Evolutionary conservation across 2,797 vertebrate species (phyloP).

Genomic region (Sebastes iracundus): DNA sequence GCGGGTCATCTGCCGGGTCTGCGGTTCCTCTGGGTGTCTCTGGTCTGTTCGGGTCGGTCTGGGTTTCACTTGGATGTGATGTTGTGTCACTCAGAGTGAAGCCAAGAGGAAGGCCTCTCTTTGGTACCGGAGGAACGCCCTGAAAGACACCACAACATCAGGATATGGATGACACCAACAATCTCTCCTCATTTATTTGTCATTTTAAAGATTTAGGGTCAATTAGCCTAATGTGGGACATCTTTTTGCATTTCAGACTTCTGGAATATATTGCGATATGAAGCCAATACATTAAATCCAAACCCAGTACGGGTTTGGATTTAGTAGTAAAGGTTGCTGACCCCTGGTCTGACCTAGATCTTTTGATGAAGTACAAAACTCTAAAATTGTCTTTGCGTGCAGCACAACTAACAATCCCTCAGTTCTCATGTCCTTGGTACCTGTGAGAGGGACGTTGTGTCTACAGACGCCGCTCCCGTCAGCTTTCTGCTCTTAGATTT

Average conservation of each 20-base stretch:
- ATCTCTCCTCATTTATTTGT: too few relatives aligned
- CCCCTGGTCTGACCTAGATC: neutral
- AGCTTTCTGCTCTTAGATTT: slow-evolving; percentile 67
- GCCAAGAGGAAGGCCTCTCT: slow-evolving; percentile 45
- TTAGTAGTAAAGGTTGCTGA: too few relatives aligned
- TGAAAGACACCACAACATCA: neutral
- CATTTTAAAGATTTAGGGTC: too few relatives aligned
- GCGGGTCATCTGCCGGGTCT: neutral
- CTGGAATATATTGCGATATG: too few relatives aligned
- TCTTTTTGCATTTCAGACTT: too few relatives aligned
- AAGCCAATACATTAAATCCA: too few relatives aligned
- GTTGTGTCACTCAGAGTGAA: slow-evolving; percentile 42
- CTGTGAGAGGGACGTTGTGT: slow-evolving; percentile 41
- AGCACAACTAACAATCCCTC: neutral
- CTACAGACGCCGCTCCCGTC: slow-evolving; percentile 54
- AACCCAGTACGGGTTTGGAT: too few relatives aligned
- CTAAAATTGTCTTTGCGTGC: neutral
- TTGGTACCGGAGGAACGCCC: slow-evolving; percentile 69
- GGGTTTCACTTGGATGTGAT: slow-evolving; percentile 36
- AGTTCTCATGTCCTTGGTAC: neutral
- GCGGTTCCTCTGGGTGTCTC: neutral
- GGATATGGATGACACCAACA: neutral
- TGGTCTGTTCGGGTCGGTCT: neutral
- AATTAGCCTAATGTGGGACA: too few relatives aligned
- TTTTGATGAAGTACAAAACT: neutral